Conservation (phyloP, 2,113 vertebrate genomes). For the Heteronetta atricapilla region DNA sequence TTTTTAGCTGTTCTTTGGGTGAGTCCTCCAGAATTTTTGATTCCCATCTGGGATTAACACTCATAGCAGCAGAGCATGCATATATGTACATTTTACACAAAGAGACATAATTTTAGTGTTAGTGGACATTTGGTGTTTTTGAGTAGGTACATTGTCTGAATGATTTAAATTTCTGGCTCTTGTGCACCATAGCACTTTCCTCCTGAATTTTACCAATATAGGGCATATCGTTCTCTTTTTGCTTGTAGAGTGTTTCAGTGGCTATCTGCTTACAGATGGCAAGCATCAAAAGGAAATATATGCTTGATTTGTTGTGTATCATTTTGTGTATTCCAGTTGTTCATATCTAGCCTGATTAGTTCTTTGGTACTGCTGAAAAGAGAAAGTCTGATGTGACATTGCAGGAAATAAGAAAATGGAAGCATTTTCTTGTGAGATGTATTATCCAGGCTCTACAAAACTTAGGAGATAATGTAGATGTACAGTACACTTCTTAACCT, state of each 20-base stretch:
- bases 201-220: neutral
- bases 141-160: neutral
- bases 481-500: neutral
- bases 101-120: neutral
- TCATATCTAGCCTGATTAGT: neutral
- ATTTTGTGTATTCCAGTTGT: neutral
- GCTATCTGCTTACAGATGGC: neutral
- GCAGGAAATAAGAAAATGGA: neutral
- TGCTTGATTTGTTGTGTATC: neutral
- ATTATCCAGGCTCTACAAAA: neutral
- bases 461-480: neutral
- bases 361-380: neutral
- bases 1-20: neutral
- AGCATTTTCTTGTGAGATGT: neutral
- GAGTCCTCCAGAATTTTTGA: neutral
- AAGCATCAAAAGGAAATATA: neutral
- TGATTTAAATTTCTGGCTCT: neutral
- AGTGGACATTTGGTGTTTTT: neutral
- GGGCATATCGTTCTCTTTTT: neutral
- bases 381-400: neutral
- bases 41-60: neutral
- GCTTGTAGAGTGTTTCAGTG: neutral
- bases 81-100: neutral
- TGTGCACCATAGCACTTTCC: neutral
- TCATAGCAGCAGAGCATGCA: neutral